These are phyloP conservation scores for Laticauda colubrina DNA, from an alignment of 2,113 vertebrate species.

Conservation along the genomic window DNA sequence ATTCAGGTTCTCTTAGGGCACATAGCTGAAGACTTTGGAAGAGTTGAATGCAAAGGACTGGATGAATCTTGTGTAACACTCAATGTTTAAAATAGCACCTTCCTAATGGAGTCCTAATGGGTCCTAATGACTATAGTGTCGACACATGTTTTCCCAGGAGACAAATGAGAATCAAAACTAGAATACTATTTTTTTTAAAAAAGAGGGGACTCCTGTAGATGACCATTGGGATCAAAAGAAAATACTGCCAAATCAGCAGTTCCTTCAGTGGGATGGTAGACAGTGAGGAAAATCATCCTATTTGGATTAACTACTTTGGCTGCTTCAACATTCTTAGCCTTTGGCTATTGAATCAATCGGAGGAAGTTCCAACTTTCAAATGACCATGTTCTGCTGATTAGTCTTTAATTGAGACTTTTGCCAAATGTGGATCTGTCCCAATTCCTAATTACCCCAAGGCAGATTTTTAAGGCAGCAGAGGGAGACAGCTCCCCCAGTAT, in stretches of 20 bases:
- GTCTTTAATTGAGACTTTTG: conserved; percentile 71
- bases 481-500: conserved; percentile 13
- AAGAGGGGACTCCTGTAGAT: neutral
- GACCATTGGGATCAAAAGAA: conserved; percentile 3
- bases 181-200: neutral
- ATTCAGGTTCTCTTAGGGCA: neutral
- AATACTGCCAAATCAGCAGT: conserved; percentile 50
- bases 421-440: conserved; percentile 65
- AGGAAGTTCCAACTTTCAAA: conserved; percentile 57
- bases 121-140: neutral
- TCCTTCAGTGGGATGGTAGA: conserved; percentile 8
- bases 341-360: conserved; percentile 65
- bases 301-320: conserved; percentile 69
- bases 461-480: conserved; percentile 48
- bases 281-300: conserved; percentile 55
- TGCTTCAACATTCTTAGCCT: conserved; percentile 66
- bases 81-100: neutral
- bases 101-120: neutral
- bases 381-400: conserved; percentile 64
- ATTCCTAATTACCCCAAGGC: conserved; percentile 62
- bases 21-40: neutral
- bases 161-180: neutral
- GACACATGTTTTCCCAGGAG: neutral
- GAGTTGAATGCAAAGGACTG: neutral
- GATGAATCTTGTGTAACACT: neutral